Evolutionary conservation across 2,113 vertebrate species (phyloP).

Genomic region (Podocnemis expansa): DNA sequence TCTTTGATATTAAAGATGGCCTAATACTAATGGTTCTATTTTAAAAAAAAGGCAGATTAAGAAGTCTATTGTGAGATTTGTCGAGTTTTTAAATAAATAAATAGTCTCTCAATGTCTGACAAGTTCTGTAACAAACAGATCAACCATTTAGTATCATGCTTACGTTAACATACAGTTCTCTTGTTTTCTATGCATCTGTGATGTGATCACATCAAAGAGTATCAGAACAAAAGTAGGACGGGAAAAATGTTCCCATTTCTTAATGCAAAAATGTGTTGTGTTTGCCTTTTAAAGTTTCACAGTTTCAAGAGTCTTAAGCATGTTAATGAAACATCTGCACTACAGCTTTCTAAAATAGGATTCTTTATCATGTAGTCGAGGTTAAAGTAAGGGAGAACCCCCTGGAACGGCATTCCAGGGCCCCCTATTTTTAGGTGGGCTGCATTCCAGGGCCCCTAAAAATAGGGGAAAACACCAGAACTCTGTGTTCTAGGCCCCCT

Average conservation of each 20-base stretch:
- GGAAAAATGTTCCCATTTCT: neutral
- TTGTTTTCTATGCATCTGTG: conserved; percentile 19
- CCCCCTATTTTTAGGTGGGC: too few species aligned
- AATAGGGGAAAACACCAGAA: too few species aligned
- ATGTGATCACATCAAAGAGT: conserved; percentile 27
- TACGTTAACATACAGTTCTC: conserved; percentile 26
- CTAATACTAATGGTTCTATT: neutral
- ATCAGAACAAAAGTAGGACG: conserved; percentile 7
- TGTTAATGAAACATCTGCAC: neutral
- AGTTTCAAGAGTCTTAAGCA: neutral
- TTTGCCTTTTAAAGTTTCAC: neutral
- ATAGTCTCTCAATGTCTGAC: conserved; percentile 6
- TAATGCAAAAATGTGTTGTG: neutral
- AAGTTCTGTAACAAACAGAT: conserved; percentile 33
- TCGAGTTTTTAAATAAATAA: neutral
- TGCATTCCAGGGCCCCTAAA: too few species aligned
- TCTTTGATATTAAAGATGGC: neutral
- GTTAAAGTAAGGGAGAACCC: too few species aligned
- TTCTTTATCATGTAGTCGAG: neutral
- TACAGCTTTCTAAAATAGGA: neutral
- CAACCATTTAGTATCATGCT: conserved; percentile 29
- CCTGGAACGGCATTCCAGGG: too few species aligned
- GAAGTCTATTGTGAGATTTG: neutral
- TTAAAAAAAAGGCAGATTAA: neutral
- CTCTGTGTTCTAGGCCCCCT: too few species aligned